Evolutionary conservation across 1,140 invertebrate species (phyloP).

Genomic region (Augochlora pura): DNA sequence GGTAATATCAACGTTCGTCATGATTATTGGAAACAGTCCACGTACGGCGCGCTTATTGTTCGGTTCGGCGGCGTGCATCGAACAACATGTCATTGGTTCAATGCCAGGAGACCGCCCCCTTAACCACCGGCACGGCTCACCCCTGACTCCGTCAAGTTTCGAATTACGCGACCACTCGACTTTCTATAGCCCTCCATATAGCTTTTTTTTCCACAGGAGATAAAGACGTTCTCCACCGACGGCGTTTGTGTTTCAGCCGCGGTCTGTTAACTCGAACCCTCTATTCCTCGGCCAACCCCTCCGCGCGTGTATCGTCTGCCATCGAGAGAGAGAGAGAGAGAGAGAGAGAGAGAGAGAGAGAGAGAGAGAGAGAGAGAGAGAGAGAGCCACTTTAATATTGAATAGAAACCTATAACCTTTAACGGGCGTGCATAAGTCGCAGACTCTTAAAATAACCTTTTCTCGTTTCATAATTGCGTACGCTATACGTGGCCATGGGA

Average conservation of each 20-base stretch:
- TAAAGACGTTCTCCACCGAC: conserved; percentile 34
- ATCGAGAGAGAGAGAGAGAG: too few species aligned
- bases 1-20: not conserved
- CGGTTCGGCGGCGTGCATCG: conserved; percentile 22
- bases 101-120: conserved; percentile 34
- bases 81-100: conserved; percentile 47
- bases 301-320: not conserved
- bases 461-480: not conserved
- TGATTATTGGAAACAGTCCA: conserved; percentile 36
- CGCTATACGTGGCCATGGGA: not conserved
- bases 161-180: conserved; percentile 42
- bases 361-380: too few species aligned
- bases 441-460: conserved; percentile 26
- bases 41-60: conserved; percentile 2
- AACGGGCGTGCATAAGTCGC: conserved; percentile 8
- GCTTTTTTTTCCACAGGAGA: not conserved
- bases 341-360: too few species aligned
- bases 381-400: conserved; percentile 23
- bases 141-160: conserved; percentile 34
- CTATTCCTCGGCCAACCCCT: too few species aligned
- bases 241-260: conserved; percentile 22
- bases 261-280: conserved; percentile 19
- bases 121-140: not conserved
- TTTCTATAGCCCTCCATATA: conserved; percentile 23
- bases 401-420: conserved; percentile 40